Evolutionary conservation across 2,888 invertebrate species (phyloP).

Genomic region (Lepeophtheirus nordmannii): DNA sequence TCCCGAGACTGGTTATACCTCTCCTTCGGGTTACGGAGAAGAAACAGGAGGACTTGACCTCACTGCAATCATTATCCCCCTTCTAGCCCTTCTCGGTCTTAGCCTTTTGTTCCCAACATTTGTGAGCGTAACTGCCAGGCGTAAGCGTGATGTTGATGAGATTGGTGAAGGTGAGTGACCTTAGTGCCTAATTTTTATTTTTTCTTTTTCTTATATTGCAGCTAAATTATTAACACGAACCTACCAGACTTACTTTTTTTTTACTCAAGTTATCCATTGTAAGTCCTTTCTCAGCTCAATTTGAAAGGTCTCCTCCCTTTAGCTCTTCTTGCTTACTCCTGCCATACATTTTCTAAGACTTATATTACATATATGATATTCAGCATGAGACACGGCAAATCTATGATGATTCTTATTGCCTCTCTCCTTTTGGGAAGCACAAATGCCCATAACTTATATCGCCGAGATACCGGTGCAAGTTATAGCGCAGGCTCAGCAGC

Average conservation of each 20-base stretch:
- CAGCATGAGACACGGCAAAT: not conserved
- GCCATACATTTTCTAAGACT: not conserved
- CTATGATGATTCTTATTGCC: not conserved
- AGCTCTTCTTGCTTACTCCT: slow-evolving; percentile 5
- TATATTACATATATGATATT: not conserved
- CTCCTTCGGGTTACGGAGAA: slow-evolving; percentile 6
- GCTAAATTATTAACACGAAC: not conserved
- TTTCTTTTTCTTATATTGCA: slow-evolving; percentile 8
- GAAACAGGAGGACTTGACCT: slow-evolving; percentile 17
- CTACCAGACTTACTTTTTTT: slow-evolving; percentile 9
- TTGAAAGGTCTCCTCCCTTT: too few species aligned
- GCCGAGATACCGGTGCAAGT: slow-evolving; percentile 12
- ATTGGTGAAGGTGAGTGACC: slow-evolving; percentile 13
- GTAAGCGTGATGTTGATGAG: slow-evolving; percentile 17
- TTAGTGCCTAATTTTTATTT: not conserved
- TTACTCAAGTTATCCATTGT: not conserved
- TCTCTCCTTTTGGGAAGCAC: not conserved
- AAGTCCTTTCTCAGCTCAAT: not conserved
- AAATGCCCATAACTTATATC: not conserved
- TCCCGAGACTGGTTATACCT: slow-evolving; percentile 11
- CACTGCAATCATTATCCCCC: slow-evolving; percentile 15
- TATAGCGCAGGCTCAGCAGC: not conserved
- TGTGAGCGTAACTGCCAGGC: slow-evolving; percentile 14
- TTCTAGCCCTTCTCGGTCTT: slow-evolving; percentile 18
- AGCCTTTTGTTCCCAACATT: slow-evolving; percentile 21